phyloP scores from a whole-genome alignment of 2,888 invertebrate genomes.

The Chrysodeixis includens region DNA sequence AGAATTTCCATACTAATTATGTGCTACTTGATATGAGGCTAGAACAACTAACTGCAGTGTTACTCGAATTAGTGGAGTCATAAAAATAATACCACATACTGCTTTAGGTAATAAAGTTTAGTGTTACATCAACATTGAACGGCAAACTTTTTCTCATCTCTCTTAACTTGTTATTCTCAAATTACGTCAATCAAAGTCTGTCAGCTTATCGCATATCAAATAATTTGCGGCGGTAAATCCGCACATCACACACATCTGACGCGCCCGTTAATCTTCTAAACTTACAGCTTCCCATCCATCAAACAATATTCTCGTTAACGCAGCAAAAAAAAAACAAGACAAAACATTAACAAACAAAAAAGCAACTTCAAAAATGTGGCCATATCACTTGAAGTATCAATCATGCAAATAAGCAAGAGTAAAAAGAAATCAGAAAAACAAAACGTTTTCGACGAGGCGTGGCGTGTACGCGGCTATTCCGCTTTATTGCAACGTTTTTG shows the following conservation, averaged over 20 bases:
- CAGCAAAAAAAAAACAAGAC: constrained; percentile 35
- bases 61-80: not conserved
- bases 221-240: constrained; percentile 47
- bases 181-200: constrained; percentile 49
- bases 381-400: constrained; percentile 51
- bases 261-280: constrained; percentile 48
- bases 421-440: constrained; percentile 38
- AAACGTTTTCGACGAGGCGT: constrained; percentile 53
- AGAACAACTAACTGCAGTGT: not conserved
- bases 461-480: constrained; percentile 55
- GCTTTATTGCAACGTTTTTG: constrained; percentile 44
- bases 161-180: constrained; percentile 35
- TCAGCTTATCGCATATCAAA: constrained; percentile 48
- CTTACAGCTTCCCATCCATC: constrained; percentile 45
- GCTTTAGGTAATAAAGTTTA: constrained; percentile 10
- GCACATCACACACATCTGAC: constrained; percentile 39
- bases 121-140: constrained; percentile 17
- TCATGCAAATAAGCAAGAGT: constrained; percentile 53
- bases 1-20: not conserved
- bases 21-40: not conserved
- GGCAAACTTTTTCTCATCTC: constrained; percentile 9
- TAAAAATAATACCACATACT: not conserved
- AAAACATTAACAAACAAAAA: constrained; percentile 44
- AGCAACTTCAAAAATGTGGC: constrained; percentile 28
- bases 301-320: constrained; percentile 54